These are phyloP conservation scores for Trichechus manatus DNA, from an alignment of 2,113 vertebrate genomes.

Conservation along the genomic window DNA sequence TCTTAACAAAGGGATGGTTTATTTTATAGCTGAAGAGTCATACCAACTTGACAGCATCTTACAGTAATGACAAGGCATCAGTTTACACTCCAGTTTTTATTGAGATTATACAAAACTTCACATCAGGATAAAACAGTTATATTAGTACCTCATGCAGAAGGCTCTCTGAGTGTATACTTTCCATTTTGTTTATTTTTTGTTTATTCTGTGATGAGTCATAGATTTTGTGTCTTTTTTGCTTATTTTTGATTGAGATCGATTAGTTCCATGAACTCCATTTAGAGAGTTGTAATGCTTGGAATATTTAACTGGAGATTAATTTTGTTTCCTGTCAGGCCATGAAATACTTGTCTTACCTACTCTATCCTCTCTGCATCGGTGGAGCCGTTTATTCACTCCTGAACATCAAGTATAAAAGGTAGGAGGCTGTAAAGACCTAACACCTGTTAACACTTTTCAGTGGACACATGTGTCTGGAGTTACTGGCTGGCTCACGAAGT, in stretches of 20 bases:
- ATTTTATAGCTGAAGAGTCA: too few relatives aligned
- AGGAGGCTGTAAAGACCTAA: conserved; percentile 34
- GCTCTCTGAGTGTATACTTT: too few relatives aligned
- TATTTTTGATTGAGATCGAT: neutral
- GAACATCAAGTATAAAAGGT: conserved; percentile 97
- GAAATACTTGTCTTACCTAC: conserved; percentile 95
- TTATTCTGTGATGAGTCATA: neutral
- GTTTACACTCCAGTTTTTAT: neutral
- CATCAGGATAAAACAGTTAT: too few relatives aligned
- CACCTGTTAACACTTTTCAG: rapidly evolving
- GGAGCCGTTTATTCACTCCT: conserved; percentile 95
- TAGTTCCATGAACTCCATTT: rapidly evolving
- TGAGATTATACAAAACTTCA: neutral
- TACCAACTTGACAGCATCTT: too few relatives aligned
- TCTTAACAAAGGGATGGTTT: neutral
- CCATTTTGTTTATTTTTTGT: neutral
- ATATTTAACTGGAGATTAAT: neutral
- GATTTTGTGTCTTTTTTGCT: neutral
- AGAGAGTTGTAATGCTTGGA: neutral
- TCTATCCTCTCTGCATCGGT: conserved; percentile 95
- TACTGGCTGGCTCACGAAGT: neutral
- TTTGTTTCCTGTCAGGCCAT: conserved; percentile 90
- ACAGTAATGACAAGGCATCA: too few relatives aligned
- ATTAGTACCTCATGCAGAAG: rapidly evolving
- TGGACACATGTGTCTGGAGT: neutral